Conservation (phyloP, 2,113 vertebrate genomes). For the Caranx ignobilis region DNA sequence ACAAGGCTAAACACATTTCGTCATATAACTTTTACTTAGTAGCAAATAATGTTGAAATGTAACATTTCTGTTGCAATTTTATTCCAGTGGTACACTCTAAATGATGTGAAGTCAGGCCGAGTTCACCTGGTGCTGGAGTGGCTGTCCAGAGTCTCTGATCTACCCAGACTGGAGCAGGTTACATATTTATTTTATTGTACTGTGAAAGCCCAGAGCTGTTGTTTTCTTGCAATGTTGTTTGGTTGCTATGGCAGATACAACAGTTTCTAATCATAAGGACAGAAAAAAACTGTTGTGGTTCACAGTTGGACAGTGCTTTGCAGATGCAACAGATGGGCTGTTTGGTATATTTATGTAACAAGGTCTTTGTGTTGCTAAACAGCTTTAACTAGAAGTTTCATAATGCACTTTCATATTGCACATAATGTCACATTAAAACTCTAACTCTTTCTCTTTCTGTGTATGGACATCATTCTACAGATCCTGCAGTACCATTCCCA, state of each 20-base stretch:
- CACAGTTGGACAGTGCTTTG: background rate
- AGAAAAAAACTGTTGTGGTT: background rate
- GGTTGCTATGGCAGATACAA: constrained; percentile 3
- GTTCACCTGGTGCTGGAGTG: constrained; percentile 91
- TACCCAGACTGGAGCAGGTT: constrained; percentile 88
- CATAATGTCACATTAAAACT: background rate
- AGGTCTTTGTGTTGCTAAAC: background rate
- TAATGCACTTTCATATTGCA: background rate
- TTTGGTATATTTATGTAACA: background rate
- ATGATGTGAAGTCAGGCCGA: constrained; percentile 91
- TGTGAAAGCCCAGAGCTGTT: background rate
- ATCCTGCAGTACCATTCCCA: constrained; percentile 86
- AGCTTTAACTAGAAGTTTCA: background rate
- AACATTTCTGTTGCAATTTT: background rate
- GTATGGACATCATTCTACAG: constrained; percentile 65
- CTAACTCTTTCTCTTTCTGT: background rate
- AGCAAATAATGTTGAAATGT: background rate
- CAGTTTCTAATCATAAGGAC: constrained; percentile 7
- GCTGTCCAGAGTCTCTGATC: constrained; percentile 82
- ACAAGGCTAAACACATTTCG: background rate
- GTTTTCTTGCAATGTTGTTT: constrained; percentile 4
- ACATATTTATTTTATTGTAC: background rate
- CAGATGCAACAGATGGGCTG: background rate
- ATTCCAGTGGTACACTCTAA: constrained; percentile 90
- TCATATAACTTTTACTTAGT: background rate